These are phyloP conservation scores for Andrena camellia DNA, from an alignment of 2,888 invertebrate genomes.

Conservation along the genomic window DNA sequence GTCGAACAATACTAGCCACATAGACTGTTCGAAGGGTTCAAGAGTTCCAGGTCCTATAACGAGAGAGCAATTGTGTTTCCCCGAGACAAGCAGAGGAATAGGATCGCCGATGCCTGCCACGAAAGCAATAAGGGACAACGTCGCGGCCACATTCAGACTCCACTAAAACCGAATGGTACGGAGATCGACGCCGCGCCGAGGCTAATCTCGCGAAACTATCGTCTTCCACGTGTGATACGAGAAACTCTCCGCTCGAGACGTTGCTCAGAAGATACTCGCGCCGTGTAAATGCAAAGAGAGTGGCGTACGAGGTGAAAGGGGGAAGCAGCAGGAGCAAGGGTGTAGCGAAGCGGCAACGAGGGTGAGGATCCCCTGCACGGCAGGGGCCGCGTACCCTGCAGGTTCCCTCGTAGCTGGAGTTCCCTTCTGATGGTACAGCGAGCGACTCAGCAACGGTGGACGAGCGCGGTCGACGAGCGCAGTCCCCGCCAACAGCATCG, in stretches of 20 bases:
- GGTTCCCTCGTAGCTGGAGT: slow-evolving; percentile 44
- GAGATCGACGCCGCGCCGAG: not conserved
- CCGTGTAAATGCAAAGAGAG: not conserved
- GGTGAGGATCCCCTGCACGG: slow-evolving; percentile 24
- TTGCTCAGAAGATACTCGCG: not conserved
- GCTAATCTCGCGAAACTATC: slow-evolving; percentile 11
- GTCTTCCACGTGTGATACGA: slow-evolving; percentile 51
- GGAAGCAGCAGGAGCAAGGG: not conserved
- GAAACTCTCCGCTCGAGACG: not conserved
- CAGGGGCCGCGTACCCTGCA: slow-evolving; percentile 30
- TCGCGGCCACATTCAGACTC: not conserved
- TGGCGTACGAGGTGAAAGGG: not conserved
- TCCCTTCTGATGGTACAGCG: slow-evolving; percentile 66
- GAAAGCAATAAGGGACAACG: slow-evolving; percentile 21
- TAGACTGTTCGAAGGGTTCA: no score
- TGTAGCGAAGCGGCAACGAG: slow-evolving; percentile 7
- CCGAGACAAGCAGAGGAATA: no score
- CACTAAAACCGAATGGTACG: not conserved
- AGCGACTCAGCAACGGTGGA: slow-evolving; percentile 62
- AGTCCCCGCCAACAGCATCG: slow-evolving; percentile 49
- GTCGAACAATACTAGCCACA: no score
- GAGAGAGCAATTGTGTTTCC: no score
- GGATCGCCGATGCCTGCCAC: slow-evolving; percentile 9
- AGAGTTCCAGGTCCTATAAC: slow-evolving; percentile 6
- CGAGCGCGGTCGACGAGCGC: slow-evolving; percentile 58